Conservation (phyloP, 2,797 vertebrate genomes). For the Artibeus lituratus region DNA sequence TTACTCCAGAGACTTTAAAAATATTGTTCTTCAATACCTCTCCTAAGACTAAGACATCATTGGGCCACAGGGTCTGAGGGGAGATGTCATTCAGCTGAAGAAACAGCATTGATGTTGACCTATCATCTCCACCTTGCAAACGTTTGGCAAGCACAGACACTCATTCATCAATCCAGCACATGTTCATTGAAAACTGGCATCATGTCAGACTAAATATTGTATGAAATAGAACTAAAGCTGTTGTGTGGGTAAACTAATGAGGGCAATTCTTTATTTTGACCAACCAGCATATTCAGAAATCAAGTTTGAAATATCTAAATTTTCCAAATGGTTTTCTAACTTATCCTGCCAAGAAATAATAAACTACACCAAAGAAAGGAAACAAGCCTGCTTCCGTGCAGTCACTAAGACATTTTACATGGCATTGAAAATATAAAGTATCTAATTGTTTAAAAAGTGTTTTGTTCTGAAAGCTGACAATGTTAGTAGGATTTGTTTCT, state of each 20-base stretch:
- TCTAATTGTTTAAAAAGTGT: background rate
- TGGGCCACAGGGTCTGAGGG: background rate
- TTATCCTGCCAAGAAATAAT: background rate
- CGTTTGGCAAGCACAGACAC: background rate
- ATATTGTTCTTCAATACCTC: background rate
- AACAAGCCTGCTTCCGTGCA: background rate
- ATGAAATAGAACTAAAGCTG: background rate
- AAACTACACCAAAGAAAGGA: background rate
- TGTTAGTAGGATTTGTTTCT: background rate
- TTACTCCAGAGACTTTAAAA: background rate
- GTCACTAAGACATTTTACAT: background rate
- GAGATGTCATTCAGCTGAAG: background rate
- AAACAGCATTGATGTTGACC: background rate
- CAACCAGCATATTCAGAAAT: constrained; percentile 7
- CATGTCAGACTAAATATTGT: background rate
- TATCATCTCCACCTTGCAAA: background rate
- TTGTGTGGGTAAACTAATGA: background rate
- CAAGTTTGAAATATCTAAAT: constrained; percentile 23
- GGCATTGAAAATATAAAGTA: constrained; percentile 5
- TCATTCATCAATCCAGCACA: background rate
- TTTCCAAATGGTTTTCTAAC: background rate
- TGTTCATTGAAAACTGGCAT: background rate
- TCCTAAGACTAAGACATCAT: background rate
- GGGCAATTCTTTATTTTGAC: background rate
- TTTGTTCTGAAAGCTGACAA: constrained; percentile 17